These are phyloP conservation scores for Pecten maximus DNA, from an alignment of 2,888 invertebrate species.

Conservation along the genomic window DNA sequence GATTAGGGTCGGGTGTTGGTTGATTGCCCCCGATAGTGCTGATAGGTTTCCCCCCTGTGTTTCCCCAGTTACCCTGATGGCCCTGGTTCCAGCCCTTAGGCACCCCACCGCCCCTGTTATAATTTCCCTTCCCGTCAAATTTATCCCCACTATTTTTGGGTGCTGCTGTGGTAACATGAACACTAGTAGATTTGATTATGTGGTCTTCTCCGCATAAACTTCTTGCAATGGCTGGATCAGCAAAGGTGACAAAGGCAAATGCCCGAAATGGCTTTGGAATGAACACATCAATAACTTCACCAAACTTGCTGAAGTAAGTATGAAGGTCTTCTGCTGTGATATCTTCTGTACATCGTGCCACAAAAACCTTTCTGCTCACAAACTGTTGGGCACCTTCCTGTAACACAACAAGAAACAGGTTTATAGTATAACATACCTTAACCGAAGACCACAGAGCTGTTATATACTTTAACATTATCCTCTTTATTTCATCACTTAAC, in stretches of 20 bases:
- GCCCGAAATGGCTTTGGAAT: slow-evolving; percentile 94
- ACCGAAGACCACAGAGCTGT: too few species aligned
- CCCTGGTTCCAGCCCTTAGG: slow-evolving; percentile 53
- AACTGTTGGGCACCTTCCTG: slow-evolving; percentile 78
- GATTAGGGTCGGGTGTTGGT: slow-evolving; percentile 57
- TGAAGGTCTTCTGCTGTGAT: slow-evolving; percentile 94
- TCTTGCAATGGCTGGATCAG: slow-evolving; percentile 95
- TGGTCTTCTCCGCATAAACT: slow-evolving; percentile 95
- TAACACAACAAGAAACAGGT: slow-evolving; percentile 36
- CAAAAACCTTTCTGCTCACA: slow-evolving; percentile 92
- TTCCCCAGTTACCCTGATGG: slow-evolving; percentile 41
- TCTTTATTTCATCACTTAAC: too few species aligned
- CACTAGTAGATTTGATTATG: slow-evolving; percentile 92
- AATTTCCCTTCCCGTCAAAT: slow-evolving; percentile 59
- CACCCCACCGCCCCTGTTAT: slow-evolving; percentile 52
- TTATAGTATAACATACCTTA: background rate
- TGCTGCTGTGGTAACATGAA: slow-evolving; percentile 84
- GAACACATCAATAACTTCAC: slow-evolving; percentile 97
- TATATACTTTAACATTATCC: too few species aligned
- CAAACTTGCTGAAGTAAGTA: slow-evolving; percentile 92
- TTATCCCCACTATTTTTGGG: slow-evolving; percentile 77
- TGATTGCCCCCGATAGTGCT: slow-evolving; percentile 46
- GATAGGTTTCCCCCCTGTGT: slow-evolving; percentile 43
- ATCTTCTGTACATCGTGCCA: slow-evolving; percentile 96
- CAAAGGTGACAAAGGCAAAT: slow-evolving; percentile 93